A percentile compares a stretch with the other conserved stretches of the same genome.
Evolutionary conservation across 2,888 invertebrate genomes (phyloP).

Genomic region (Parasteatoda lunata): DNA sequence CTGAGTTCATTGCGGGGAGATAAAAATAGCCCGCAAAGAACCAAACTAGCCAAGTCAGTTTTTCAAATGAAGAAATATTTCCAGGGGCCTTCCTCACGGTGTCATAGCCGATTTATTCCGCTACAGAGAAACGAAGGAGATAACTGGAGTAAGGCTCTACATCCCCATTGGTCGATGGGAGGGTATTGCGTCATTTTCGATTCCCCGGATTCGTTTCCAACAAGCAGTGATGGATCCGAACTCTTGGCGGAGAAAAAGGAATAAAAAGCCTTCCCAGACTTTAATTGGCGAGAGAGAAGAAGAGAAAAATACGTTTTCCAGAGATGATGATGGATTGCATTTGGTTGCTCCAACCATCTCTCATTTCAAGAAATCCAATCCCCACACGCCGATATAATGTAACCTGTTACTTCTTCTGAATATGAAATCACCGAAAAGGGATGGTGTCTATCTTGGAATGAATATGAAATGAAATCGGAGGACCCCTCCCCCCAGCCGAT

Average conservation of each 20-base stretch:
- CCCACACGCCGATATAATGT: not conserved
- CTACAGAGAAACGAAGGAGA: not conserved
- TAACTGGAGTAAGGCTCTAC: not conserved
- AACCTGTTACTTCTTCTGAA: conserved; percentile 3
- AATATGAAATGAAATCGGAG: not conserved
- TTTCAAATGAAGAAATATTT: not conserved
- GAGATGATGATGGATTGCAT: not conserved
- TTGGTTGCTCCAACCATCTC: not conserved
- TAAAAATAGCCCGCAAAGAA: no score
- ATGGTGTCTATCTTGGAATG: not conserved
- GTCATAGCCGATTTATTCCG: not conserved
- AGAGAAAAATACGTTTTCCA: not conserved
- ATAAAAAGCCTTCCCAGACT: not conserved
- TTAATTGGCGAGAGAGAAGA: not conserved
- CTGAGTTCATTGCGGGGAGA: no score
- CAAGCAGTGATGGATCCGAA: not conserved
- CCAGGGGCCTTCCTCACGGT: not conserved
- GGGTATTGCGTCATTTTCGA: not conserved
- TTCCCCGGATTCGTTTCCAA: not conserved
- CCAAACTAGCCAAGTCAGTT: not conserved
- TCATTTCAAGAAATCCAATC: not conserved
- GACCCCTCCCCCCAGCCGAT: not conserved
- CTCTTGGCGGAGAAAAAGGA: not conserved
- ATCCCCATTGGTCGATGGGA: not conserved
- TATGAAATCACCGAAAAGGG: not conserved